Evolutionary conservation across 2,888 invertebrate genomes (phyloP).

Genomic region (Plemyria rubiginata): DNA sequence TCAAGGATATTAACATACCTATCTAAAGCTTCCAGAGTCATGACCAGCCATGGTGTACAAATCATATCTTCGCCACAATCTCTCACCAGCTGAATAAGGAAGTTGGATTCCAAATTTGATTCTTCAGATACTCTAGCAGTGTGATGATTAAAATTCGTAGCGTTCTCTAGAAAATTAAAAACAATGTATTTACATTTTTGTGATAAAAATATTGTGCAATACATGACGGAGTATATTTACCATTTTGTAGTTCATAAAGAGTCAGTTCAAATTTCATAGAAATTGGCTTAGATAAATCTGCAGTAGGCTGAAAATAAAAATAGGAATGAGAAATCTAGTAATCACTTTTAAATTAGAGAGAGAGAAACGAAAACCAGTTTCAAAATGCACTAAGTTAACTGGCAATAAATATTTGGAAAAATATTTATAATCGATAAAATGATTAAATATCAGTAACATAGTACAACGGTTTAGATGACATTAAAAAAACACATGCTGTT

Average conservation of each 20-base stretch:
- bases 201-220: no score
- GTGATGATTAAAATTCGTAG: constrained; percentile 46
- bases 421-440: no score
- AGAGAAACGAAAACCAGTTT: background rate
- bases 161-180: constrained; percentile 50
- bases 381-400: background rate
- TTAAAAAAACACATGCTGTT: no score
- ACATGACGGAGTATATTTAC: constrained; percentile 43
- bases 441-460: no score
- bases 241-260: constrained; percentile 52
- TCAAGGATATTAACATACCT: constrained; percentile 51
- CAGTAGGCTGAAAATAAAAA: constrained; percentile 61
- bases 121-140: constrained; percentile 65
- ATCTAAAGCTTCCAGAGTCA: constrained; percentile 63
- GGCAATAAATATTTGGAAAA: no score
- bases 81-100: constrained; percentile 70
- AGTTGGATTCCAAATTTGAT: constrained; percentile 58
- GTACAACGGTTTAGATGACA: no score
- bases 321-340: background rate
- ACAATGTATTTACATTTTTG: no score
- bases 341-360: background rate
- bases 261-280: constrained; percentile 59
- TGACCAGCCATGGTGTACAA: constrained; percentile 77
- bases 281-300: constrained; percentile 72
- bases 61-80: constrained; percentile 83